A percentile compares a stretch with the other conserved stretches of the same genome.
These are phyloP conservation scores for Aplodontia rufa DNA, from an alignment of 2,113 vertebrate genomes.

Conservation along the genomic window DNA sequence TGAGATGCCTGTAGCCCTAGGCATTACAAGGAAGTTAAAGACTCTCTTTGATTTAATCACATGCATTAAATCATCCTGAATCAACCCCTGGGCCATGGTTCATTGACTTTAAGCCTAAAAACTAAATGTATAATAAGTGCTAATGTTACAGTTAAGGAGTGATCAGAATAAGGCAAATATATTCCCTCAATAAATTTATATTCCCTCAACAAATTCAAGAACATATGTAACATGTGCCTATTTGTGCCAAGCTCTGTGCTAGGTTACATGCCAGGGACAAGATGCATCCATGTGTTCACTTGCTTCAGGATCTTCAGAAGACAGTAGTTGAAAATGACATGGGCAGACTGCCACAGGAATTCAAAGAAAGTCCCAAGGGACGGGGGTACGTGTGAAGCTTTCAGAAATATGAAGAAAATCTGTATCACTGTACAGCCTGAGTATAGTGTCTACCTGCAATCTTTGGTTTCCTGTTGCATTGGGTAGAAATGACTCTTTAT, in stretches of 20 bases:
- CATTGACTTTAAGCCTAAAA: background rate
- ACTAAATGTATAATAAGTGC: background rate
- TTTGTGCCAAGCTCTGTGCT: background rate
- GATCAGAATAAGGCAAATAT: too few species aligned
- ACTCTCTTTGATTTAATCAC: constrained; percentile 31
- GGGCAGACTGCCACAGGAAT: background rate
- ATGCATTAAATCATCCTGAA: constrained; percentile 37
- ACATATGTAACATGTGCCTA: background rate
- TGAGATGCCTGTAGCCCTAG: background rate
- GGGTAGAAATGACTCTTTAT: background rate
- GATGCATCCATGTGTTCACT: too few species aligned
- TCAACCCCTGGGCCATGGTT: too few species aligned
- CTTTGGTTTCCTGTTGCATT: constrained; percentile 9
- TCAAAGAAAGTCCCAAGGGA: background rate
- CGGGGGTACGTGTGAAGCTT: background rate
- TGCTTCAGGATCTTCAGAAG: background rate
- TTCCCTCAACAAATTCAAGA: background rate
- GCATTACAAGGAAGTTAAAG: background rate
- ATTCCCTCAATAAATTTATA: too few species aligned
- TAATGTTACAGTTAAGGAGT: background rate
- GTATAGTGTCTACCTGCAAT: background rate
- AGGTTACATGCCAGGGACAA: background rate
- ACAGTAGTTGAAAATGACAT: background rate
- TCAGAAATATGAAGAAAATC: background rate
- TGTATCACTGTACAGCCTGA: background rate